Percentiles rank a stretch among this genome's conserved stretches.
These are phyloP conservation scores for Lepidotrigona ventralis DNA, from an alignment of 1,140 invertebrate species.

Conservation along the genomic window DNA sequence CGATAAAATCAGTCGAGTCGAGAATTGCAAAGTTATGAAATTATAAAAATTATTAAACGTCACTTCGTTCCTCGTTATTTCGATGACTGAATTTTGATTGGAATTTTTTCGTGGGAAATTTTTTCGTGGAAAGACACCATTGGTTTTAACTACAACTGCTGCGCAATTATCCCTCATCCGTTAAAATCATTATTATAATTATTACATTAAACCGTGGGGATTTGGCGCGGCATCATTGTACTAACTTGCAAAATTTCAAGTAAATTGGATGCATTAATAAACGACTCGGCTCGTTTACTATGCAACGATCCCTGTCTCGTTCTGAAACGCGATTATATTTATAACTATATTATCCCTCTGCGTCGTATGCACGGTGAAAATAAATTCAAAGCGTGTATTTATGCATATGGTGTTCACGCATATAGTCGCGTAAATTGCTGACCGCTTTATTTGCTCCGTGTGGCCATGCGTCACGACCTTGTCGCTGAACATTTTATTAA, in stretches of 20 bases:
- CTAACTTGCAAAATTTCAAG: neutral
- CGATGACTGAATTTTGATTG: too few species aligned
- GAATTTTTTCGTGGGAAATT: too few species aligned
- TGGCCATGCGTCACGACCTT: too few species aligned
- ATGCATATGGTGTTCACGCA: neutral
- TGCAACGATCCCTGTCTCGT: neutral
- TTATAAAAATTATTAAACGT: too few species aligned
- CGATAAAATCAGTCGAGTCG: too few species aligned
- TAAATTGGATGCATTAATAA: neutral
- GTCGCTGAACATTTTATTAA: too few species aligned
- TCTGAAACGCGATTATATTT: conserved; percentile 1
- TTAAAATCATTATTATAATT: neutral
- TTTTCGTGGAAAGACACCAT: too few species aligned
- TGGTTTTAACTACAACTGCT: too few species aligned
- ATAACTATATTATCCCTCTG: neutral
- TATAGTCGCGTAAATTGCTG: neutral
- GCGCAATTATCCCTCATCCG: too few species aligned
- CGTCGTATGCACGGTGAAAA: neutral
- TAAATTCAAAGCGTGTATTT: conserved; percentile 18
- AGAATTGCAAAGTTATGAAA: too few species aligned
- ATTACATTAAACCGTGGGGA: neutral
- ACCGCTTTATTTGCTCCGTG: neutral
- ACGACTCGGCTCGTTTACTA: neutral
- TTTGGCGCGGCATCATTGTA: neutral
- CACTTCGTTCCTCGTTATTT: too few species aligned